phyloP scores from a whole-genome alignment of 2,113 vertebrate genomes.

The Oxygymnocypris stewartii region DNA sequence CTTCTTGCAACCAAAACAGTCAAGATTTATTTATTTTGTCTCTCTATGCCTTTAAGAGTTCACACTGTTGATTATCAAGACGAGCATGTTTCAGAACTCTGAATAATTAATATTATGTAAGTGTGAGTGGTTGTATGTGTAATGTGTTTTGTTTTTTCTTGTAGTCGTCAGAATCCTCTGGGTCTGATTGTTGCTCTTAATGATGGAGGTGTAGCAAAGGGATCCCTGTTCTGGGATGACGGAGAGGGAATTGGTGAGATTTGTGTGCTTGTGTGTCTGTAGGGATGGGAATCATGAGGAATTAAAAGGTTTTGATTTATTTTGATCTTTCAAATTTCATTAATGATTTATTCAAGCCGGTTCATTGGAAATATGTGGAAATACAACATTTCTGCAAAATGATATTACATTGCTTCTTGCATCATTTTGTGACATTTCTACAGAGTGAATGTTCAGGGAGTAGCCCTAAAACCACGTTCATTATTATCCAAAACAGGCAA shows the following conservation, averaged over 20 bases:
- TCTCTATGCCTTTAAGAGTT: not conserved
- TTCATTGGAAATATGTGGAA: not conserved
- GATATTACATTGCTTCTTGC: not conserved
- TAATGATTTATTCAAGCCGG: not conserved
- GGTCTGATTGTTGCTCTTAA: slow-evolving; percentile 81
- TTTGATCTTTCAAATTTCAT: slow-evolving; percentile 55
- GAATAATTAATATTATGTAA: not conserved
- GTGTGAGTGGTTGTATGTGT: not conserved
- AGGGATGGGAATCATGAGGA: not conserved
- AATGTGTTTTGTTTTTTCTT: slow-evolving; percentile 27
- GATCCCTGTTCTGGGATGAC: slow-evolving; percentile 86
- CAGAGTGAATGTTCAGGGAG: not conserved
- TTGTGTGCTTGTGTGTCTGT: not conserved
- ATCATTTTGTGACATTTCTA: not conserved
- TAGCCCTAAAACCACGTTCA: not conserved
- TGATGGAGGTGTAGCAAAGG: slow-evolving; percentile 69
- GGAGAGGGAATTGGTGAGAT: slow-evolving; percentile 81
- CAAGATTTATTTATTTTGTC: too few species aligned
- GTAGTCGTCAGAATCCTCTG: slow-evolving; percentile 80
- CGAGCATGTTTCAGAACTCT: not conserved
- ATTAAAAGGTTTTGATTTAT: not conserved
- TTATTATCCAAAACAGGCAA: not conserved
- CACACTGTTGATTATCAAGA: not conserved
- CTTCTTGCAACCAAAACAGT: too few species aligned
- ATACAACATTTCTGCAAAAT: not conserved